Evolutionary conservation across 2,888 invertebrate genomes (phyloP).

Genomic region (Leucophora obtusa): DNA sequence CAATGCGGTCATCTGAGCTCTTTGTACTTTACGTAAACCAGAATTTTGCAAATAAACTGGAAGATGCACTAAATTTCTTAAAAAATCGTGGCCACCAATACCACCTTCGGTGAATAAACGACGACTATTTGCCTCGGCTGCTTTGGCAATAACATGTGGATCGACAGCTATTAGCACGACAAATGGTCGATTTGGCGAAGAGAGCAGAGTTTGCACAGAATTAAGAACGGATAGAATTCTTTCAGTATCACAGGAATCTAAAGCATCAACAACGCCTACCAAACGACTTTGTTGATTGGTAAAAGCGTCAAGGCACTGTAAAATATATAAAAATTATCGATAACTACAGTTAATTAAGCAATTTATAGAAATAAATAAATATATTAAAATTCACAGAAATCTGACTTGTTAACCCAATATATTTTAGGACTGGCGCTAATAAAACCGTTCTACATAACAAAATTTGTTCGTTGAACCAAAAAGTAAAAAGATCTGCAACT

Average conservation of each 20-base stretch:
- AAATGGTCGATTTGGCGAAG: slow-evolving; percentile 95
- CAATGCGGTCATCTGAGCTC: slow-evolving; percentile 89
- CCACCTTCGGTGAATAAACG: slow-evolving; percentile 90
- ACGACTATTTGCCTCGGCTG: slow-evolving; percentile 93
- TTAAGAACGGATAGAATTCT: slow-evolving; percentile 95
- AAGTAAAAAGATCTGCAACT: no score
- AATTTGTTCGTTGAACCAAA: no score
- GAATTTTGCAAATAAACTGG: slow-evolving; percentile 99
- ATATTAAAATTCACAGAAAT: no score
- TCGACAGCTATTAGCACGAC: slow-evolving; percentile 97
- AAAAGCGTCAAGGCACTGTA: slow-evolving; percentile 94
- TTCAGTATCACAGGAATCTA: slow-evolving; percentile 98
- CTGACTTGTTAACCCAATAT: no score
- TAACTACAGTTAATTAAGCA: no score
- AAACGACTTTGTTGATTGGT: slow-evolving; percentile 95
- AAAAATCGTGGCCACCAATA: slow-evolving; percentile 96
- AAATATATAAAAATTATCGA: no score
- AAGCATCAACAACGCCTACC: slow-evolving; percentile 96
- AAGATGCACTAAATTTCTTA: slow-evolving; percentile 96
- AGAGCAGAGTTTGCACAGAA: slow-evolving; percentile 96
- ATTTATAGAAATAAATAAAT: no score
- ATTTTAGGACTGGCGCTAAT: no score
- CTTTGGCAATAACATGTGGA: slow-evolving; percentile 99
- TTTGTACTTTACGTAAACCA: slow-evolving; percentile 91
- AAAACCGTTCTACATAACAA: no score